Conservation (phyloP, 1,140 invertebrate genomes). For the Drosophila nannoptera region DNA sequence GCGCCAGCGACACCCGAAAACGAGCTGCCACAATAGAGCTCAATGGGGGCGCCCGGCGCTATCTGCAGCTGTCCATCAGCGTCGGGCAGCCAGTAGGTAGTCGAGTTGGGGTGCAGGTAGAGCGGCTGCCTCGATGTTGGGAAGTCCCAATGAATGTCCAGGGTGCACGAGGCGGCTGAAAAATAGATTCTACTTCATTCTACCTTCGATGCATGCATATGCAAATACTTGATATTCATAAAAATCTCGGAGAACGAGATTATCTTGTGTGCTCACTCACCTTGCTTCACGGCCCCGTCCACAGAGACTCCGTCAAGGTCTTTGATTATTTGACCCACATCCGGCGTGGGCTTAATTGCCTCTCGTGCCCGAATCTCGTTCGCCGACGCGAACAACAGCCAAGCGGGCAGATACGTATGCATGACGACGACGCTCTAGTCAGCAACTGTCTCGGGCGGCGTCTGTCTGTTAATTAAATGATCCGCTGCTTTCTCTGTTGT, state of each 20-base stretch:
- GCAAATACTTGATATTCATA: neutral
- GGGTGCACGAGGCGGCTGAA: slow-evolving; percentile 47
- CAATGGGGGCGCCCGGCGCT: slow-evolving; percentile 52
- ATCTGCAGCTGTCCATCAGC: slow-evolving; percentile 49
- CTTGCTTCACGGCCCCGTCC: slow-evolving; percentile 16
- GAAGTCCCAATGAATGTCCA: slow-evolving; percentile 64
- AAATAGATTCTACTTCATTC: neutral
- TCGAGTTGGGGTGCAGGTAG: slow-evolving; percentile 50
- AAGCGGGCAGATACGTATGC: neutral
- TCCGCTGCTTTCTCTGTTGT: slow-evolving; percentile 34
- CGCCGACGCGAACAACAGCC: slow-evolving; percentile 25
- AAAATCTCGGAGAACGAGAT: neutral
- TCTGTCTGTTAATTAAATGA: slow-evolving; percentile 43
- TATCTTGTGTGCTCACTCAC: slow-evolving; percentile 31
- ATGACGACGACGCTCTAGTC: neutral
- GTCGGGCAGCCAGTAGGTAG: slow-evolving; percentile 66
- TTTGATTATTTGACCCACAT: slow-evolving; percentile 67
- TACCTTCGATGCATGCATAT: too few species aligned
- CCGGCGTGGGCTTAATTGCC: slow-evolving; percentile 43
- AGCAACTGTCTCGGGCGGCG: slow-evolving; percentile 19
- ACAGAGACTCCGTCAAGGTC: slow-evolving; percentile 49
- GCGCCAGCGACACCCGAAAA: slow-evolving; percentile 35
- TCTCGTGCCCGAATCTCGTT: slow-evolving; percentile 51
- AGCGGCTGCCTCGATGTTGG: slow-evolving; percentile 54
- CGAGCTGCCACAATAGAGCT: slow-evolving; percentile 51